Evolutionary conservation across 2,113 vertebrate species (phyloP), one percentile per base, ranked within the genome.

Genomic region (Microcebus jonahi): DNA sequence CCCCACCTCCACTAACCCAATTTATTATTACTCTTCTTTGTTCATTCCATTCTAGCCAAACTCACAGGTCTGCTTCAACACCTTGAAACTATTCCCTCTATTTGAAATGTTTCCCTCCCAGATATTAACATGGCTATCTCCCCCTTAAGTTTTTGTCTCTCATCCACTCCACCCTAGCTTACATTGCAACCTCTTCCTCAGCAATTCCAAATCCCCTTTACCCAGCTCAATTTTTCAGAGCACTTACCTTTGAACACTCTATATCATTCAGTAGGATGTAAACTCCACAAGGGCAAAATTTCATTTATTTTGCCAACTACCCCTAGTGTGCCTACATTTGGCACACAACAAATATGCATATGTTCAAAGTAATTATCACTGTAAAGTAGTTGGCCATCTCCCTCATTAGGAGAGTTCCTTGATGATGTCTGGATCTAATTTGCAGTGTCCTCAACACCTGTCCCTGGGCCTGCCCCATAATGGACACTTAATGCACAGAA

Each of bases 381-480:
- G 45, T 48, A 61, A 92, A 71, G 68, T 77, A 61, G 50, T 73
- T 91, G 76, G 70, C 63, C 85, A 59, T 79, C 48, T 95, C 87
- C 81, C 76, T 97, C 39, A 94, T 67, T 80, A 87, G 29, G 68
- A 80, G 42, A 63, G n/a, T 39, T 75, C 80, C 70, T 71, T 61
- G 71, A 73, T 63, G 48, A 36, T 77, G 42, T 73, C 50, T 76
- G 31, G 68, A 65, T 86, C 45, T 76, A 92, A 80, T 88, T 27
- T 68, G 42, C 70, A 71, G 59, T 77, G 59, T 57, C 75, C 61
- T 90, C 73, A 94, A 91, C 92, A 96, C 91, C 94, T 93, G 91
- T 57, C 71, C 90, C 48, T 83, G 53, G 71, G 57, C 77, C 68
- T 75, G 42, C 75, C 25, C 34, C 81, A 73, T 2, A 94, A 79